Base-by-base conservation (phyloP, 1,140 invertebrate genomes). In the Panonychus citri region DNA sequence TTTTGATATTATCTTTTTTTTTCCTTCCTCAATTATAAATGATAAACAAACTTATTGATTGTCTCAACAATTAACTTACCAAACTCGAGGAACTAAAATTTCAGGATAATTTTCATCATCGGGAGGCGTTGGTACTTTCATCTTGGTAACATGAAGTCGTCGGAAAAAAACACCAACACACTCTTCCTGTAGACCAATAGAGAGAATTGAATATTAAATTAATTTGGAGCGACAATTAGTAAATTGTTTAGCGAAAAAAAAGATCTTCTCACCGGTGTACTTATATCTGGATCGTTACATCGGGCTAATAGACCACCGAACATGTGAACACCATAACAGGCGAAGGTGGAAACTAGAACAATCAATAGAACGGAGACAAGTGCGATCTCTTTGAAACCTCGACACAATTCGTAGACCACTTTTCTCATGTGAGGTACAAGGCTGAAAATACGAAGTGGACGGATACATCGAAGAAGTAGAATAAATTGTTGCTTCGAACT, bases 311-410 rank as follows among this genome's bases (percentile, higher is more conserved):
- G 78, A 42, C 95, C 95, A 13, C 94, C 95, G 68, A 94, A 96
- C 43, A 97, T 70, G 67, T 98, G 94, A 3, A 99, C 90, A 1
- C 94, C 95, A 66, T 96, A 99, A 68, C 86, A 94, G 48, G 94
- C 93, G 70, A 99, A 99, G 19, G 98, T 86, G 69, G 98, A 99
- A 83, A 99, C 96, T 21, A 99, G 73, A 1, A 98, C 78, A 63
- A 98, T 93, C 28, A 99, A 73, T n/a, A 99, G 73, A 13, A 94
- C 90, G 1, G 91, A 96, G 72, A 93, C 93, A 66, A 99, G 73
- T 25, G 96, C 69, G 63, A 99, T 99, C 75, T 99, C 94, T 71
- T 96, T 98, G 71, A 98, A 99, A n/a, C 95, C 94, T 60, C 90
- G 76, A 65, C 91, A 95, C 28, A 99, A 73, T 69, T 99, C 95